phyloP scores from a whole-genome alignment of 2,797 vertebrate genomes.

The Chaenodraco wilsoni region DNA sequence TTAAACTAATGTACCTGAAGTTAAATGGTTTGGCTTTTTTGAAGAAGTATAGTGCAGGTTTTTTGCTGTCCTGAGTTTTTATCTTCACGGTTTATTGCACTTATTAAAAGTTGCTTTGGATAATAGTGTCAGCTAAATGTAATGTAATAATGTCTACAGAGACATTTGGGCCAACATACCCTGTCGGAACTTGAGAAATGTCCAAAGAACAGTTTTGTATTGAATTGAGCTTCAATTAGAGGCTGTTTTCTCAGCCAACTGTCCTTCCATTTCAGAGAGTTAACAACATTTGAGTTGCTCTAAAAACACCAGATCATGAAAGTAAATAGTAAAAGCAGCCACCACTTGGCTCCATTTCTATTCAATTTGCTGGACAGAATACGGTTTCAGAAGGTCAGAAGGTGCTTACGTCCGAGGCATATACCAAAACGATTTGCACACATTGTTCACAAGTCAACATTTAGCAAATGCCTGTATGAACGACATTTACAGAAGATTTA shows the following conservation, averaged over 20 bases:
- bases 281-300: background rate
- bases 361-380: background rate
- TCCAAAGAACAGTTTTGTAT: conserved; percentile 31
- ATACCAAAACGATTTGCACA: background rate
- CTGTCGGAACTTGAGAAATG: conserved; percentile 18
- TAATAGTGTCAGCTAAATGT: no score
- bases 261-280: background rate
- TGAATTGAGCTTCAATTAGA: conserved; percentile 64
- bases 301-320: background rate
- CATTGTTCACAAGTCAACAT: background rate
- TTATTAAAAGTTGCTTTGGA: no score
- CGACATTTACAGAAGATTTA: background rate
- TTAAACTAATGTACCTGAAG: no score
- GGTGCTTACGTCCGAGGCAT: background rate
- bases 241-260: conserved; percentile 50
- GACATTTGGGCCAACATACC: background rate
- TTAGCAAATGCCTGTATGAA: background rate
- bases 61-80: no score
- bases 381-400: background rate
- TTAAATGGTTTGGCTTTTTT: no score
- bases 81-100: no score
- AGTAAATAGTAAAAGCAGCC: background rate
- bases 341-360: background rate
- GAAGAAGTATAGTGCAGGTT: no score
- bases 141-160: background rate